Evolutionary conservation across 2,797 vertebrate species (phyloP).

Genomic region (Pseudochirops corinnae): DNA sequence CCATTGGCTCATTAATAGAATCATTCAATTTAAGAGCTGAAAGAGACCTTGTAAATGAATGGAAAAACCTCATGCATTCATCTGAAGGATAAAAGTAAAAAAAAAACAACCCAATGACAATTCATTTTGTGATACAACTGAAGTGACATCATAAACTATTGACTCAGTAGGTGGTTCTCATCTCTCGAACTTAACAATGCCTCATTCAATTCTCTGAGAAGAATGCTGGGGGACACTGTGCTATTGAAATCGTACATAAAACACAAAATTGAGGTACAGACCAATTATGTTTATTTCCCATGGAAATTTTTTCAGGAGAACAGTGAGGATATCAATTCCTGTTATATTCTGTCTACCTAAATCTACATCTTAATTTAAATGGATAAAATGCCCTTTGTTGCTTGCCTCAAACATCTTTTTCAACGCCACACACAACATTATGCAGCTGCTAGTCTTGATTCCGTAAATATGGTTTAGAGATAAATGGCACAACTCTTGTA

Average conservation of each 20-base stretch:
- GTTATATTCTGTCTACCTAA: neutral
- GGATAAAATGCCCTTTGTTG: neutral
- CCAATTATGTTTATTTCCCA: neutral
- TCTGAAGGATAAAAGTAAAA: neutral
- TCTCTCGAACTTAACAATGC: neutral
- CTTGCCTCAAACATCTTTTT: neutral
- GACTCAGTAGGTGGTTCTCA: neutral
- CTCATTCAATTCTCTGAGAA: neutral
- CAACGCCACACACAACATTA: neutral
- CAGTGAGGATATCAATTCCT: neutral
- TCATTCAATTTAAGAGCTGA: neutral
- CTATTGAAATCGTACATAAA: neutral
- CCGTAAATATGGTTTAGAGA: no score
- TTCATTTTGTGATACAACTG: neutral
- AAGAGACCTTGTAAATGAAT: neutral
- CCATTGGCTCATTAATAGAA: neutral
- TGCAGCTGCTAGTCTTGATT: neutral
- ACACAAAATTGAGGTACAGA: neutral
- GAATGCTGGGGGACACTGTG: neutral
- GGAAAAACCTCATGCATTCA: neutral
- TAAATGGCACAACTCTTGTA: neutral
- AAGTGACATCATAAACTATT: neutral
- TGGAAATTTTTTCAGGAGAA: neutral
- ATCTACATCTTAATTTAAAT: neutral
- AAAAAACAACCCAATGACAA: neutral